Percentiles rank a stretch among this genome's conserved stretches.
Evolutionary conservation across 1,140 invertebrate genomes (phyloP).

Genomic region (Meloidogyne hapla): DNA sequence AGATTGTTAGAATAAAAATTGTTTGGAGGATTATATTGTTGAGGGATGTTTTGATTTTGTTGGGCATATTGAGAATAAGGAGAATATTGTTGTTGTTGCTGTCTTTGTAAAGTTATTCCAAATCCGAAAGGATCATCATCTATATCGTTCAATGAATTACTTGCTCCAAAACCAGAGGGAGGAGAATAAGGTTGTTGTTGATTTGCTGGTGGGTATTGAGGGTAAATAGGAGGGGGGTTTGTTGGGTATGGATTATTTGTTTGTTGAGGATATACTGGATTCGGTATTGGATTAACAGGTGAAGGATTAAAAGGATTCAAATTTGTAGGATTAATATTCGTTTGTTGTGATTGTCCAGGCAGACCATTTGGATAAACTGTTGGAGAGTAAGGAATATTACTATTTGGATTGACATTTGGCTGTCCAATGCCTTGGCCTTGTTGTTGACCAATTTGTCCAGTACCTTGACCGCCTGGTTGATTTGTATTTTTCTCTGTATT

Average conservation of each 20-base stretch:
- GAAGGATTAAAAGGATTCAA: not conserved
- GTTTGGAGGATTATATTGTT: not conserved
- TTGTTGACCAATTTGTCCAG: not conserved
- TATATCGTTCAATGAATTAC: not conserved
- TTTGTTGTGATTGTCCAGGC: not conserved
- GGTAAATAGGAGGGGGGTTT: not conserved
- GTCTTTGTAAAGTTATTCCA: not conserved
- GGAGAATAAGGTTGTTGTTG: not conserved
- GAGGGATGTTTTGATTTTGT: not conserved
- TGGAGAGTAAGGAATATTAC: not conserved
- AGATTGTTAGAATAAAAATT: not conserved
- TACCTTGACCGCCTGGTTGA: not conserved
- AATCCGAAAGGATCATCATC: not conserved
- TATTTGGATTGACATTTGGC: not conserved
- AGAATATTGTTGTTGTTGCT: conserved; percentile 1
- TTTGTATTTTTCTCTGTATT: not conserved
- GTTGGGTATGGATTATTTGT: not conserved
- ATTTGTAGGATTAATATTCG: not conserved
- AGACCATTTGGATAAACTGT: not conserved
- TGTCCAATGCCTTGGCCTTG: not conserved
- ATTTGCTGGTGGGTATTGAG: not conserved
- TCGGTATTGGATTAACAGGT: not conserved
- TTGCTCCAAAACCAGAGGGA: not conserved
- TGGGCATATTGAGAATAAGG: not conserved
- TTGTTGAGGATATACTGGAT: not conserved